Evolutionary conservation across 2,797 vertebrate genomes (phyloP), one percentile per base, ranked within the genome.

Genomic region (Aplochiton taeniatus): DNA sequence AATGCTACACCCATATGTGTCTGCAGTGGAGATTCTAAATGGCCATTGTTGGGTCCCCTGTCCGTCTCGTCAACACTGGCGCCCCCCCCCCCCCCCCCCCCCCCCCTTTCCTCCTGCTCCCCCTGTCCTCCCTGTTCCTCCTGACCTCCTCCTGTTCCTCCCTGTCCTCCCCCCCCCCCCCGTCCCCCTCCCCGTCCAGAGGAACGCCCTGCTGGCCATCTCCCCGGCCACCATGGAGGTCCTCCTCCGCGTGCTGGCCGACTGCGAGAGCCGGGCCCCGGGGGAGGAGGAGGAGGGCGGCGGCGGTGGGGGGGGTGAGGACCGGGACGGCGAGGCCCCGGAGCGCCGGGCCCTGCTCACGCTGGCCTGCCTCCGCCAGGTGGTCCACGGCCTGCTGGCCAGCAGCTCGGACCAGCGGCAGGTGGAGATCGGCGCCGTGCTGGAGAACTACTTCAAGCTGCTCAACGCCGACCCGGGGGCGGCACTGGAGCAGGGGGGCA

Each of bases 161-260:
- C 14, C 4, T 13, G 11, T 53, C 8, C 20, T 19, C 31, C 12
- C 9, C 11, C 62, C 31, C 9, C 16, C 56, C n/a, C 50, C 52
- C 49, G 8, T 50, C 46, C 64, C 51, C 12, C 18, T 14, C 58
- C 16, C 46, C n/a, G 0, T 85, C 58, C 86, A 98, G 97, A 95
- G 89, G 71, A 98, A 98, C 50, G 96, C 97, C 70, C 92, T 98
- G 65, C 91, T 95, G 61, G 96, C 96, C 76, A 95, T 99, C 78
- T 99, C 97, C 73, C 96, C 97, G 20, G 97, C 97, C 76, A 99
- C 97, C 65, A 95, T 98, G 95, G 97, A 99, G 91, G 96, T 99
- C 70, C 80, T 99, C 85, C 93, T 98, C 93, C 92, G 93, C 60
- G 93, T 98, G 71, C 84, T 99, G 85, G 84, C 94, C 4, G 96